Evolutionary conservation across 2,888 invertebrate species (phyloP).

Genomic region (Ophion costatus): DNA sequence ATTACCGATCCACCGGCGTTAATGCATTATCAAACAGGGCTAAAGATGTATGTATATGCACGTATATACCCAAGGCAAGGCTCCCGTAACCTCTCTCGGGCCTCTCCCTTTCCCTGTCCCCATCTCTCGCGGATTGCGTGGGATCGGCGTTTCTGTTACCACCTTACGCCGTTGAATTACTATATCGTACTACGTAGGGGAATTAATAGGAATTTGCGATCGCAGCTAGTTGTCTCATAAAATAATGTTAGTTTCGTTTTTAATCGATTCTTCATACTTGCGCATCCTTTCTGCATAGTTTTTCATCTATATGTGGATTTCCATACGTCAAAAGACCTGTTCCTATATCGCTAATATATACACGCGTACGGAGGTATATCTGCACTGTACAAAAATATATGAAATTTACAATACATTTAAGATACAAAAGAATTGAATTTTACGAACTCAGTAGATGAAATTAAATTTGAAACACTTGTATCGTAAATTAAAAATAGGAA

Average conservation of each 20-base stretch:
- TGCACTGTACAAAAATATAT: too few relatives aligned
- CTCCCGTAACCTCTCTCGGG: conserved; percentile 27
- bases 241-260: background rate
- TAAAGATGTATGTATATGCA: conserved; percentile 61
- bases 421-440: too few relatives aligned
- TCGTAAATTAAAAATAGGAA: too few relatives aligned
- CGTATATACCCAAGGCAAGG: conserved; percentile 71
- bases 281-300: background rate
- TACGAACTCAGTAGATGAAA: too few relatives aligned
- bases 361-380: background rate
- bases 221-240: background rate
- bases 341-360: background rate
- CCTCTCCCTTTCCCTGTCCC: conserved; percentile 49
- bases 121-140: conserved; percentile 55
- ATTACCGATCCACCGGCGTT: conserved; percentile 81
- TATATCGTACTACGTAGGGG: background rate
- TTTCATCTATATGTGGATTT: background rate
- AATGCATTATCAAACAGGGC: conserved; percentile 83
- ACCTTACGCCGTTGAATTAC: conserved; percentile 30
- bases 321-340: background rate
- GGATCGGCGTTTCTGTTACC: conserved; percentile 70
- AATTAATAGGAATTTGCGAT: background rate
- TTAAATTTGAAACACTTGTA: too few relatives aligned
- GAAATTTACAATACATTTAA: too few relatives aligned
- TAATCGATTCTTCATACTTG: too few relatives aligned